Percentiles rank a stretch among this genome's conserved stretches.
Evolutionary conservation across 2,797 vertebrate genomes (phyloP).

Genomic region (Centropyge bicolor): DNA sequence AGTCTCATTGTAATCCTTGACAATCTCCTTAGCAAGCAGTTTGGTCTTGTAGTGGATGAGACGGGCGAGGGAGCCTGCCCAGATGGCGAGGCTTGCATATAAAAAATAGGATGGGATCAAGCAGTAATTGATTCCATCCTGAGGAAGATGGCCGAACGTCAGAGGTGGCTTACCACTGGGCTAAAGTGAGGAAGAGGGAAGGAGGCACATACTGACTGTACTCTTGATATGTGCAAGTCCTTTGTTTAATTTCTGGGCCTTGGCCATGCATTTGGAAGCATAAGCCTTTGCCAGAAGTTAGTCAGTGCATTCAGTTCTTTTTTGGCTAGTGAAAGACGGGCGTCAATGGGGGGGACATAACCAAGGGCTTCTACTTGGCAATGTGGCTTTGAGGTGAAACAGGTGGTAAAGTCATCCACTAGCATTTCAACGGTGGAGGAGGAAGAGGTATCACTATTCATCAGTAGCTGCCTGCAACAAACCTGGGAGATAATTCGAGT

Average conservation of each 20-base stretch:
- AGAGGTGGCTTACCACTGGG: conserved; percentile 1
- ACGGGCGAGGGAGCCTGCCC: not conserved
- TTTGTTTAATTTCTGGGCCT: not conserved
- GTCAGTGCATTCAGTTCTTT: conserved; percentile 11
- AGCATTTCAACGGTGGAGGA: not conserved
- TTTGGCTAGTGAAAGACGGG: not conserved
- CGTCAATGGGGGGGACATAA: not conserved
- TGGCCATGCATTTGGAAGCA: not conserved
- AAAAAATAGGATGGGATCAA: not conserved
- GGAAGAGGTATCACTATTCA: not conserved
- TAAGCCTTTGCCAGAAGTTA: conserved; percentile 6
- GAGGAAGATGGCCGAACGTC: not conserved
- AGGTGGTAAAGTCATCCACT: not conserved
- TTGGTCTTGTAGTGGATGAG: not conserved
- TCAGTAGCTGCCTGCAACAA: not conserved
- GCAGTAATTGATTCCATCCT: conserved; percentile 6
- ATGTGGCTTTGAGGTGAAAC: not conserved
- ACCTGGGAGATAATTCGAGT: not conserved
- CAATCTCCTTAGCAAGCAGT: not conserved
- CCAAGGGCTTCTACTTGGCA: not conserved
- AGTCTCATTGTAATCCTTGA: conserved; percentile 1
- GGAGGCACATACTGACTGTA: not conserved
- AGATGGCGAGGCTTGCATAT: not conserved
- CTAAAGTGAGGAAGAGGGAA: not conserved
- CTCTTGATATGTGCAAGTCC: not conserved